A percentile compares a stretch with the other conserved stretches of the same genome.
Conservation (phyloP, 2,888 invertebrate genomes). For the Punctoribates punctum region DNA sequence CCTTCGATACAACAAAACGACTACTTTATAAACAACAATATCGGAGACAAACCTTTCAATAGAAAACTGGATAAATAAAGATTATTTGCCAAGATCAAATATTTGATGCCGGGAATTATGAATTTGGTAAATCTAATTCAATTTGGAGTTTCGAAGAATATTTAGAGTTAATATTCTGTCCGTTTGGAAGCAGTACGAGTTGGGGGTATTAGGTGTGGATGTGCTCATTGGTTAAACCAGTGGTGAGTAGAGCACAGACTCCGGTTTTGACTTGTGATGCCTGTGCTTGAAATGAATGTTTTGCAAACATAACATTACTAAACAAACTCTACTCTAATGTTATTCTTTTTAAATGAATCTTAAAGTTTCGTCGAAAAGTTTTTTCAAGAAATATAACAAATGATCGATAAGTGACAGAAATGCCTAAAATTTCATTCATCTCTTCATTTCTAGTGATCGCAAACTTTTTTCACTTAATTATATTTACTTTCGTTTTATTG, state of each 20-base stretch:
- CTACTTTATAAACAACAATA: too few relatives aligned
- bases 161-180: background rate
- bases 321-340: constrained; percentile 16
- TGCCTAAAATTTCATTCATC: background rate
- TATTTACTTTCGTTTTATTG: too few relatives aligned
- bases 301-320: constrained; percentile 13
- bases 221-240: background rate
- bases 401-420: background rate
- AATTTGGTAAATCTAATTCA: too few relatives aligned
- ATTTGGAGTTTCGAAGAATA: too few relatives aligned
- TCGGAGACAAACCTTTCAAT: too few relatives aligned
- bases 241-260: background rate
- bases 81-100: too few relatives aligned
- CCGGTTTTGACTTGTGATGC: constrained; percentile 6
- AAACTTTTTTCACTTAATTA: too few relatives aligned
- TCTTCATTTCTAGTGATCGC: background rate
- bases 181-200: background rate
- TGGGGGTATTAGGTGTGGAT: background rate
- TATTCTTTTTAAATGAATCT: background rate
- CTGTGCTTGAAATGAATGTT: background rate
- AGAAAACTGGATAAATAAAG: too few relatives aligned
- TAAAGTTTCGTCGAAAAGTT: constrained; percentile 10
- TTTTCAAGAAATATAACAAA: background rate
- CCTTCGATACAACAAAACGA: too few relatives aligned
- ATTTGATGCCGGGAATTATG: too few relatives aligned